Evolutionary conservation across 2,113 vertebrate genomes (phyloP).

Genomic region (Chunga burmeisteri): DNA sequence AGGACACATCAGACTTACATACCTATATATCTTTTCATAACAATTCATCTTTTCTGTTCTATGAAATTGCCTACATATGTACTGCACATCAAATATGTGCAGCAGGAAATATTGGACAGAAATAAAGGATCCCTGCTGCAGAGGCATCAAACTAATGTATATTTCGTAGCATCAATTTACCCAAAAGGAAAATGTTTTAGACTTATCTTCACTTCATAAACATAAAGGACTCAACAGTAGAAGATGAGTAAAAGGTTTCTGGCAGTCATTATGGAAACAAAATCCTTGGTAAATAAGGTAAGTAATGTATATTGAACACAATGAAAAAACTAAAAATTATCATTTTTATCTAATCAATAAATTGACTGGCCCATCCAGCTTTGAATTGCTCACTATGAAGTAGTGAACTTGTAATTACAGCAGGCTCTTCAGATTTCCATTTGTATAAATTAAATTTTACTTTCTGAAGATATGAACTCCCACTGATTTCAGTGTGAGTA

Average conservation of each 20-base stretch:
- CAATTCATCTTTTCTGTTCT: not conserved
- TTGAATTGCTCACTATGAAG: not conserved
- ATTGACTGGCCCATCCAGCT: not conserved
- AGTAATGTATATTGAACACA: not conserved
- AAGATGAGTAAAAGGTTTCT: not conserved
- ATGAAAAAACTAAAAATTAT: not conserved
- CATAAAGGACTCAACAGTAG: not conserved
- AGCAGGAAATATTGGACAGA: not conserved
- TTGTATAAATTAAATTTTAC: not conserved
- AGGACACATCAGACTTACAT: not conserved
- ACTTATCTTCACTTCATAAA: not conserved
- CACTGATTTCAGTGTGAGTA: not conserved
- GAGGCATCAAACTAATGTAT: rapidly evolving
- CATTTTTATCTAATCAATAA: not conserved
- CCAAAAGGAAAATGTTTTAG: not conserved
- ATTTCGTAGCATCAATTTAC: not conserved
- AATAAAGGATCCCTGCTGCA: not conserved
- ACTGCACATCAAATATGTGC: not conserved
- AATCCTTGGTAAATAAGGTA: not conserved
- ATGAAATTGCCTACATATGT: not conserved
- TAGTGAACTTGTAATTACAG: not conserved
- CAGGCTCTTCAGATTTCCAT: not conserved
- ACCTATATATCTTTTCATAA: not conserved
- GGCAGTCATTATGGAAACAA: not conserved
- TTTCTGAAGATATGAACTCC: not conserved